These are phyloP conservation scores for Automeris io DNA, from an alignment of 2,888 invertebrate genomes.

Conservation along the genomic window DNA sequence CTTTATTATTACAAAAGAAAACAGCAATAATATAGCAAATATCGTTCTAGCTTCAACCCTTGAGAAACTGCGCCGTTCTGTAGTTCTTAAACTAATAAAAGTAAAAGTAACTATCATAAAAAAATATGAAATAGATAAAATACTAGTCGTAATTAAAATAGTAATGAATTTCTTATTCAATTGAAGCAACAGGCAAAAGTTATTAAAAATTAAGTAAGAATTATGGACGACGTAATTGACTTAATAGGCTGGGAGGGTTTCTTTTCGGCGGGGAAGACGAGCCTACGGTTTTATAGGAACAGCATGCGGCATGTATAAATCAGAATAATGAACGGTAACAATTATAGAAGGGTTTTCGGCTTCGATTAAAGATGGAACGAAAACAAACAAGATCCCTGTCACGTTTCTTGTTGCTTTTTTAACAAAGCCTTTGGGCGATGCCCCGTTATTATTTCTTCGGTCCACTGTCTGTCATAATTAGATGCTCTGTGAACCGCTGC, in stretches of 20 bases:
- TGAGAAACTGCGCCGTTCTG: too few species aligned
- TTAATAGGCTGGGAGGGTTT: conserved; percentile 59
- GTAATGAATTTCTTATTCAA: not conserved
- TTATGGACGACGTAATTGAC: conserved; percentile 67
- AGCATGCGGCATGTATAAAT: conserved; percentile 65
- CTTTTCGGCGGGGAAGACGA: conserved; percentile 42
- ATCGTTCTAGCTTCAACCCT: too few species aligned
- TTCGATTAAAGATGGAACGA: conserved; percentile 57
- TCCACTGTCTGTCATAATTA: conserved; percentile 51
- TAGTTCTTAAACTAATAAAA: too few species aligned
- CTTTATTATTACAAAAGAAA: too few species aligned
- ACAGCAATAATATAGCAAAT: too few species aligned
- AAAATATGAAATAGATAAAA: too few species aligned
- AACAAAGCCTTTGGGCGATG: conserved; percentile 38
- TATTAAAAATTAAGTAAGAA: conserved; percentile 32
- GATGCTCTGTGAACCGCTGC: conserved; percentile 40
- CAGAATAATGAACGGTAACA: conserved; percentile 64
- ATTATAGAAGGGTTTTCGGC: conserved; percentile 53
- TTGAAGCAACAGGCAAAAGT: not conserved
- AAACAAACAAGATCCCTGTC: conserved; percentile 62
- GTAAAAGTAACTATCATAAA: too few species aligned
- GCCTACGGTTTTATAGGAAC: conserved; percentile 60
- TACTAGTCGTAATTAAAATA: not conserved
- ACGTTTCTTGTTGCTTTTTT: conserved; percentile 41
- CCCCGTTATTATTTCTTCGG: conserved; percentile 40